phyloP scores from a whole-genome alignment of 2,113 vertebrate species.

The Ochotona princeps region DNA sequence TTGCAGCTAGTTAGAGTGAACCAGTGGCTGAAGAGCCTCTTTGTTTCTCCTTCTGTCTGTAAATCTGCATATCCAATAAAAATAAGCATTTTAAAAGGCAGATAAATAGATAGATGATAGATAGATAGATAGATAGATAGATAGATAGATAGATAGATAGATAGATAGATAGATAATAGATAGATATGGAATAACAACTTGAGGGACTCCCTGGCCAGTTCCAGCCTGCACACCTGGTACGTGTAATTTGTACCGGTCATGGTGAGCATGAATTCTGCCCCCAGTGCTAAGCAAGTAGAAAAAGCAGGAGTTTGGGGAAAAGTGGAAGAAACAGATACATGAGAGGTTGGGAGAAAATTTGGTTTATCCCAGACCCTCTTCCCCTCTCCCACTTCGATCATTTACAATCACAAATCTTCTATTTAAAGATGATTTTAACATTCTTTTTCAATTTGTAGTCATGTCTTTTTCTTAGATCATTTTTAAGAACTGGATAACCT shows the following conservation, averaged over 20 bases:
- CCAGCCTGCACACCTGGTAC: not conserved
- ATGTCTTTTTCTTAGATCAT: conserved; percentile 37
- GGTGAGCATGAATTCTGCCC: not conserved
- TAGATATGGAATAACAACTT: too few species aligned
- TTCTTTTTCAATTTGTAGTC: conserved; percentile 31
- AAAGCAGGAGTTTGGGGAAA: not conserved
- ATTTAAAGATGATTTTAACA: not conserved
- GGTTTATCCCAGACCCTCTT: not conserved
- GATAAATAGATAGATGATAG: too few species aligned
- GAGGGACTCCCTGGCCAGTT: not conserved
- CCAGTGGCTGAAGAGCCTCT: too few species aligned
- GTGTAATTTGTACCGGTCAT: too few species aligned
- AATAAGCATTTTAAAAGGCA: too few species aligned
- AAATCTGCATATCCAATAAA: too few species aligned
- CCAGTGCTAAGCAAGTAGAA: not conserved
- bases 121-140: too few species aligned
- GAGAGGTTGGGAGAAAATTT: not conserved
- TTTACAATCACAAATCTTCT: conserved; percentile 12
- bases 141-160: too few species aligned
- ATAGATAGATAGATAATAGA: too few species aligned
- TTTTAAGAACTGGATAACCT: conserved; percentile 60
- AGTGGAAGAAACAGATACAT: not conserved
- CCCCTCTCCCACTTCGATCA: too few species aligned
- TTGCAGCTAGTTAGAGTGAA: too few species aligned
- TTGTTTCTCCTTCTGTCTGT: too few species aligned